Evolutionary conservation across 2,888 invertebrate species (phyloP).

Genomic region (Euplagia quadripunctaria): DNA sequence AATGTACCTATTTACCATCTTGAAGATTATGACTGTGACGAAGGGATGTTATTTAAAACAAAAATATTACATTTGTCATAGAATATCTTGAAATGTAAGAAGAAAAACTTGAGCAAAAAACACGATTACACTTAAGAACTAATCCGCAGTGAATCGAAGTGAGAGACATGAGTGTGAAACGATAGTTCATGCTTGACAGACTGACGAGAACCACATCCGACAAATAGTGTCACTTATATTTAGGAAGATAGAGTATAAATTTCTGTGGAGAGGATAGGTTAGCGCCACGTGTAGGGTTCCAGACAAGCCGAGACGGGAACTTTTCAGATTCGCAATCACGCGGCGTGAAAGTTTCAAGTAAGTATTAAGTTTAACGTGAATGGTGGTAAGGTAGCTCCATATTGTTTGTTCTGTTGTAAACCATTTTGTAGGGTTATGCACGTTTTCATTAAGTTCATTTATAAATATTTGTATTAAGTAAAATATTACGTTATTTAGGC

Average conservation of each 20-base stretch:
- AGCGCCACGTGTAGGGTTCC: slow-evolving; percentile 62
- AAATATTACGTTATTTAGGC: neutral
- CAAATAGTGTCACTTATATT: slow-evolving; percentile 38
- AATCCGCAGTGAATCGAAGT: slow-evolving; percentile 62
- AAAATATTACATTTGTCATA: neutral
- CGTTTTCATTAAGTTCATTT: slow-evolving; percentile 16
- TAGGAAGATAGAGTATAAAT: slow-evolving; percentile 30
- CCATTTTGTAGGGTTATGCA: slow-evolving; percentile 39
- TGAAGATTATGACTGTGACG: too few species aligned
- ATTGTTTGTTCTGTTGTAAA: slow-evolving; percentile 53
- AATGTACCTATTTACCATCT: too few species aligned
- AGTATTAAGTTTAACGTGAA: slow-evolving; percentile 75
- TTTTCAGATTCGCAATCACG: slow-evolving; percentile 82
- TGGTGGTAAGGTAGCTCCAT: slow-evolving; percentile 63
- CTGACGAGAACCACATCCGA: slow-evolving; percentile 28
- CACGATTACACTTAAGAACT: slow-evolving; percentile 61
- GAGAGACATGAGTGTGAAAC: slow-evolving; percentile 63
- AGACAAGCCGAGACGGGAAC: slow-evolving; percentile 65
- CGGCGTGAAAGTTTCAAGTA: slow-evolving; percentile 73
- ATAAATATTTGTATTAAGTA: neutral
- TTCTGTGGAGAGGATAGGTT: slow-evolving; percentile 37
- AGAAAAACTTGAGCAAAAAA: slow-evolving; percentile 54
- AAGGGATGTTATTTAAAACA: neutral
- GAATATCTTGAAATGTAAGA: slow-evolving; percentile 33
- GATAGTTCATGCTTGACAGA: slow-evolving; percentile 58